phyloP scores from a whole-genome alignment of 2,797 vertebrate species.

The Sebastolobus alascanus region DNA sequence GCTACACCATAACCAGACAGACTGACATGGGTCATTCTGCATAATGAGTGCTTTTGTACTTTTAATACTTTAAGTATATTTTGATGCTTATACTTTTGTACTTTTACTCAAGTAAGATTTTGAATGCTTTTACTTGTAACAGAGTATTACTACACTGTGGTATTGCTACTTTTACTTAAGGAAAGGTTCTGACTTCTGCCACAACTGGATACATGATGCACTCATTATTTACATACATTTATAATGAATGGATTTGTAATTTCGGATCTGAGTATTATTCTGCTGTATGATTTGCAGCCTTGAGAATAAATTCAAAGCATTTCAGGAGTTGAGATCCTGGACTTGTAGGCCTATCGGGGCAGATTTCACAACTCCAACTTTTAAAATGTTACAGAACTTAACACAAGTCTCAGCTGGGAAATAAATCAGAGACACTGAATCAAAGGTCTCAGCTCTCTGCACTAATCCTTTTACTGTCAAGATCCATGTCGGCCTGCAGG shows the following conservation, averaged over 20 bases:
- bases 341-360: not conserved
- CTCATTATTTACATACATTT: not conserved
- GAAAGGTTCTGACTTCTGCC: too few species aligned
- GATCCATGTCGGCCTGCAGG: constrained; percentile 21
- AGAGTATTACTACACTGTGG: too few species aligned
- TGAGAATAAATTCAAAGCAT: not conserved
- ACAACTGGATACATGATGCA: too few species aligned
- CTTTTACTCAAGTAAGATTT: too few species aligned
- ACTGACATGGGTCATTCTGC: too few species aligned
- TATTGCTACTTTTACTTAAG: too few species aligned
- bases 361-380: not conserved
- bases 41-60: too few species aligned
- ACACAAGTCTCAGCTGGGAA: not conserved
- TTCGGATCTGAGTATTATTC: not conserved
- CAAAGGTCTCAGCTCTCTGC: not conserved
- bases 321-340: not conserved
- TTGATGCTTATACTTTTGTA: too few species aligned
- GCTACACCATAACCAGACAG: too few species aligned
- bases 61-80: too few species aligned
- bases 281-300: not conserved
- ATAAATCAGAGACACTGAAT: constrained; percentile 17
- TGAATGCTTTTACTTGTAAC: too few species aligned
- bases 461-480: constrained; percentile 20
- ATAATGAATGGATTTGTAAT: not conserved
- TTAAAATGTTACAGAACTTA: not conserved